Conservation (phyloP, 30 jellyfish, hydroid and myxozoan genomes). For the Aurelia aurita complex sp. Pacific region DNA sequence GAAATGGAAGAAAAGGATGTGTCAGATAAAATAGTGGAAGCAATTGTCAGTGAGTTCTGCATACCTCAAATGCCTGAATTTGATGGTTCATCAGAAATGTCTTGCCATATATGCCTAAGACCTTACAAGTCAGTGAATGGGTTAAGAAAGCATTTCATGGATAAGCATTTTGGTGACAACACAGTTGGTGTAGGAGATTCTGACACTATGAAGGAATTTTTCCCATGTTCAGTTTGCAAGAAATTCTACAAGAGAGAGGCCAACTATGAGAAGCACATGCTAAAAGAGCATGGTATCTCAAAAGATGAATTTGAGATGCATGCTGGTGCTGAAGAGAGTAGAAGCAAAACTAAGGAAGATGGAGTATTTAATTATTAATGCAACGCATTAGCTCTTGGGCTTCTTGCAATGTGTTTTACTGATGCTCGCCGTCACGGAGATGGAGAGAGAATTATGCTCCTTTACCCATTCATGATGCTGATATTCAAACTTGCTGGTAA, state of each 20-base stretch:
- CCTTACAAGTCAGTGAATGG: constrained; percentile 8
- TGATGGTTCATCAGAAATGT: constrained; percentile 19
- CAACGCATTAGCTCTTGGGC: constrained; percentile 44
- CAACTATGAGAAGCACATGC: constrained; percentile 34
- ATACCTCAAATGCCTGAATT: constrained; percentile 28
- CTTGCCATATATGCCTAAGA: constrained; percentile 18
- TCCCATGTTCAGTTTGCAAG: constrained; percentile 29
- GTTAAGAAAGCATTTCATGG: constrained; percentile 29
- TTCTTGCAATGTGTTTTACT: constrained; percentile 17
- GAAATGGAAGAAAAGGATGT: constrained; percentile 27
- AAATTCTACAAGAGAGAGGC: constrained; percentile 33
- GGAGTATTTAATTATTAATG: constrained; percentile 28
- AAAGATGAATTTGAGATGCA: too few species aligned
- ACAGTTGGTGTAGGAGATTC: constrained; percentile 20
- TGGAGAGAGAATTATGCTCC: too few species aligned
- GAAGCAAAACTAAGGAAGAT: constrained; percentile 29
- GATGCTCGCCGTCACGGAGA: constrained; percentile 46
- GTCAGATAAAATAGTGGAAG: constrained; percentile 24
- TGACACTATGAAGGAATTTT: constrained; percentile 24
- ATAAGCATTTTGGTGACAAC: constrained; percentile 25
- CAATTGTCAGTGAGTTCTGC: constrained; percentile 16
- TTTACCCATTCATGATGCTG: too few species aligned
- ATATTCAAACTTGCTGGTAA: too few species aligned
- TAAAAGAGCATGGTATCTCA: constrained; percentile 19
- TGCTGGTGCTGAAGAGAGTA: too few species aligned